Base-by-base conservation (phyloP, 2,888 invertebrate species). In the Phytoseiulus persimilis region DNA sequence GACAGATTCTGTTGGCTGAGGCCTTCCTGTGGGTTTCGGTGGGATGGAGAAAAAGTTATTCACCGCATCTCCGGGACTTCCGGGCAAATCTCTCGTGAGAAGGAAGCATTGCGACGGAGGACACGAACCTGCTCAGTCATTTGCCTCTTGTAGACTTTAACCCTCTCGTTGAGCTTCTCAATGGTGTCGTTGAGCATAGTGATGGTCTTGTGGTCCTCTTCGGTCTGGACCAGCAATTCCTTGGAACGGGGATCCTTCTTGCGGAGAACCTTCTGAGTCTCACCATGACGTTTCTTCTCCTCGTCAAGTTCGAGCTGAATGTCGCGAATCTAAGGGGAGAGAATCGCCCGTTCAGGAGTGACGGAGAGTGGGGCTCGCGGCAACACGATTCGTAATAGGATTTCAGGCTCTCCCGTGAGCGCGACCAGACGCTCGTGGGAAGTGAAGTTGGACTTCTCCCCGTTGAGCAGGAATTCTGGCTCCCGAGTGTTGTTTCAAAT, bases 191-290 rank as follows among this genome's bases (percentile, higher is more conserved):
- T 97, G 92, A 98, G 95, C 92, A 98, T 94, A 91, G 95, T 94
- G 92, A 98, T 96, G 94, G 97, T 97, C 95, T 97, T 98, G 94
- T 98, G 96, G 94, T 98, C 98, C 93, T 98, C 98, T 93, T 98
- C 98, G 92, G 96, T 96, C 93, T 97, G 97, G 92, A 98, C 95
- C 94, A 97, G 95, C 91, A 98, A 95, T 94, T 98, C 98, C 95
- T 98, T 98, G 93, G 98, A 95, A 92, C 95, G 95, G 92, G 98
- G 96, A 93, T 98, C 98, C 95, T 98, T 98, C 95, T 98, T 98
- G 94, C 98, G 96, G 93, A 98, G 94, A 93, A 98, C 97, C 95
- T 98, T 98, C 93, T 98, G 96, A 92, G 98, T 97, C 94, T 98
- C 98, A 92, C 97, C 96, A 94, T 98, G 98, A 93, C 98, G 95